A percentile compares a stretch with the other conserved stretches of the same genome.
phyloP scores from a whole-genome alignment of 2,113 vertebrate genomes.

The Oryzias celebensis region DNA sequence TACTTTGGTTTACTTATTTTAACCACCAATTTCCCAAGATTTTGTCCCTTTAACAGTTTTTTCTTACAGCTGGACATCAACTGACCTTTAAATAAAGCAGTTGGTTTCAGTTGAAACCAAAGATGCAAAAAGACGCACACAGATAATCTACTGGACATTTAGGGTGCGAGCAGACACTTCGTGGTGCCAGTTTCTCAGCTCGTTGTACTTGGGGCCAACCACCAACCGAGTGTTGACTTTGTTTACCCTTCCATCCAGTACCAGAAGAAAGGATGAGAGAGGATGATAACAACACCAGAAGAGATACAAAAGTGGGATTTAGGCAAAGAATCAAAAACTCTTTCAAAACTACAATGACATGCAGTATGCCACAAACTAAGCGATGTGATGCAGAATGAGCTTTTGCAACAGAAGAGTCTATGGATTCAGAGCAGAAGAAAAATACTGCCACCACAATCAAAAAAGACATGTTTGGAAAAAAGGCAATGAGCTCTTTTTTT shows the following conservation, averaged over 20 bases:
- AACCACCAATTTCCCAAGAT: conserved; percentile 5
- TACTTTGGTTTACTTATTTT: conserved; percentile 23
- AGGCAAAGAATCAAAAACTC: conserved; percentile 7
- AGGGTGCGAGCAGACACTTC: conserved; percentile 97
- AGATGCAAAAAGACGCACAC: conserved; percentile 10
- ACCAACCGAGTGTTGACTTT: conserved; percentile 85
- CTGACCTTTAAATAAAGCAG: no score
- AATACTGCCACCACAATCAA: no score
- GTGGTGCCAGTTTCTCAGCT: conserved; percentile 98
- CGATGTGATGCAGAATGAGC: not conserved
- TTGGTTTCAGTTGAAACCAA: not conserved
- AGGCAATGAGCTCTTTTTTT: no score
- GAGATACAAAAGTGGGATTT: conserved; percentile 35
- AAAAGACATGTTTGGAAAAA: no score
- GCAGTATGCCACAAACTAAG: conserved; percentile 23
- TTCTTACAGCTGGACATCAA: conserved; percentile 11
- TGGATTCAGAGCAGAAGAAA: conserved; percentile 9
- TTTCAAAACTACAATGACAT: not conserved
- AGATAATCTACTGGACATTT: conserved; percentile 88
- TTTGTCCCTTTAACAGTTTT: conserved; percentile 1
- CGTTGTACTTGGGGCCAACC: conserved; percentile 92
- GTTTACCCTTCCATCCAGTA: conserved; percentile 81
- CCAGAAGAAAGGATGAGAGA: conserved; percentile 8
- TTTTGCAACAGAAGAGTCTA: conserved; percentile 2
- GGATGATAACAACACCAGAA: conserved; percentile 19